Evolutionary conservation across 2,888 invertebrate species (phyloP).

Genomic region (Diploptera punctata): DNA sequence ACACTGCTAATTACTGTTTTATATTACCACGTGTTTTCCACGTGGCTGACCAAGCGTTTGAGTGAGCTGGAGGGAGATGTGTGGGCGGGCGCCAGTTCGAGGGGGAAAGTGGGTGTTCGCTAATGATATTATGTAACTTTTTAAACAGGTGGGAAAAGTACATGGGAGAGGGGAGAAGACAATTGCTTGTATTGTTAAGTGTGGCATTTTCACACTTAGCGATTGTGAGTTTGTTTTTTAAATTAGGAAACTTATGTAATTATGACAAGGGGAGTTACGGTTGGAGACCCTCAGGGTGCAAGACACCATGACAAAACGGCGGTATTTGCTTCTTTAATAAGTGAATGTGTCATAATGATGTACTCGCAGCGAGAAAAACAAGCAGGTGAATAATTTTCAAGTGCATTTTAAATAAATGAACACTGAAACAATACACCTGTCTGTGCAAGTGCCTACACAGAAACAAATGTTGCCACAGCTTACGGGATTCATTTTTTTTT

Average conservation of each 20-base stretch:
- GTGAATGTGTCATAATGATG: too few species aligned
- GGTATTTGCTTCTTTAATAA: too few species aligned
- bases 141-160: background rate
- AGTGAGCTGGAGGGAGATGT: background rate
- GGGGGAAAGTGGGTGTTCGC: too few species aligned
- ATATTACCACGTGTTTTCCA: conserved; percentile 30
- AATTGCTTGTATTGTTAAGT: background rate
- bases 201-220: conserved; percentile 21
- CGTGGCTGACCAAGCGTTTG: conserved; percentile 20
- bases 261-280: too few species aligned
- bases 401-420: too few species aligned
- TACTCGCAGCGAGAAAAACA: too few species aligned
- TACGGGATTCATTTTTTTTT: too few species aligned
- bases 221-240: background rate
- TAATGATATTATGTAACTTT: background rate
- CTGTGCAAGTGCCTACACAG: too few species aligned
- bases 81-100: too few species aligned
- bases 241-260: background rate
- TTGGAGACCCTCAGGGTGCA: background rate
- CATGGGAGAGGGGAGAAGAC: background rate
- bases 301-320: background rate
- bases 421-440: too few species aligned
- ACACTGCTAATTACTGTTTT: conserved; percentile 11
- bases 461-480: too few species aligned
- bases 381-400: too few species aligned